Evolutionary conservation across 2,113 vertebrate species (phyloP).

Genomic region (Melanocharis versteri): DNA sequence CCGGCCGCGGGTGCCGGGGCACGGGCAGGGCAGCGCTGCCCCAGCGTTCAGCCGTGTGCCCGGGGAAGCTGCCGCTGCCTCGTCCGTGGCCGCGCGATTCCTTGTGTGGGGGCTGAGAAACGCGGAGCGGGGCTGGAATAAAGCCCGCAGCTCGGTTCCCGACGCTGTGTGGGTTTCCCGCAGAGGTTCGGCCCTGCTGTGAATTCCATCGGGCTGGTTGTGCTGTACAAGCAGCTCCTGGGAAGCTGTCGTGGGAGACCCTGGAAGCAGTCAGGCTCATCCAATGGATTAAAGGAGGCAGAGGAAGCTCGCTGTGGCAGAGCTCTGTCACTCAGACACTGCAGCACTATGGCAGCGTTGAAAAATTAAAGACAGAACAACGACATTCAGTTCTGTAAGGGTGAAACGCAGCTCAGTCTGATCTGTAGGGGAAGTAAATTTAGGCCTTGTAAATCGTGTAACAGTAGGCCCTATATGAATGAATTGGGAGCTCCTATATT

Average conservation of each 20-base stretch:
- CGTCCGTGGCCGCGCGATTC: accelerated
- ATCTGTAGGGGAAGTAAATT: background rate
- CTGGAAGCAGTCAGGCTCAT: background rate
- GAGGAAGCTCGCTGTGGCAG: background rate
- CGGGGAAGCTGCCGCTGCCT: accelerated
- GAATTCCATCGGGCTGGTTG: accelerated
- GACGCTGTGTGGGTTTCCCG: accelerated
- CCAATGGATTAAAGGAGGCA: accelerated
- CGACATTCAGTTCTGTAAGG: background rate
- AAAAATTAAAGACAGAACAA: background rate
- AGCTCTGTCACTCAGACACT: background rate
- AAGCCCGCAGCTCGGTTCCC: accelerated
- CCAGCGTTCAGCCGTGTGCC: accelerated
- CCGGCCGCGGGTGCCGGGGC: background rate
- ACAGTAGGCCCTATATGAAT: background rate
- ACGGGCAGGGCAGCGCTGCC: background rate
- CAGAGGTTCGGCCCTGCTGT: accelerated
- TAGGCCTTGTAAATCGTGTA: background rate
- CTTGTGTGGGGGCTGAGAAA: background rate
- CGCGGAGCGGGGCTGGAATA: accelerated
- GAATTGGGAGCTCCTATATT: accelerated
- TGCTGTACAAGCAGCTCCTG: accelerated
- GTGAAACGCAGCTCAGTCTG: background rate
- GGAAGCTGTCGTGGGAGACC: background rate
- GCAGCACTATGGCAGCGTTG: background rate